Percentiles rank a stretch among this genome's conserved stretches.
These are phyloP conservation scores for Epinotia brunnichana DNA, from an alignment of 2,888 invertebrate species.

Conservation along the genomic window DNA sequence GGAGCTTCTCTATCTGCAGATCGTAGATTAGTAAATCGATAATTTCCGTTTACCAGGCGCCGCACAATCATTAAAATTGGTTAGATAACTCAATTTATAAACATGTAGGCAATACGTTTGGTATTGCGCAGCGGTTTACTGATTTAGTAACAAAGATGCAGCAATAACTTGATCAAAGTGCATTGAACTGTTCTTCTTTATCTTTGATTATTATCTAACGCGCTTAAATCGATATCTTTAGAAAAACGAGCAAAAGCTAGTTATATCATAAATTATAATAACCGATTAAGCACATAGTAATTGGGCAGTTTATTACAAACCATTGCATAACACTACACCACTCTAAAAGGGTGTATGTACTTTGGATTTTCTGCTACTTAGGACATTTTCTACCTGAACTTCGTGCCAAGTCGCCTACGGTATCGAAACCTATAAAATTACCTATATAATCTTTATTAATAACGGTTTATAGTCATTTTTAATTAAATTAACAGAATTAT, in stretches of 20 bases:
- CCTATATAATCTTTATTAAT: slow-evolving; percentile 38
- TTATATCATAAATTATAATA: slow-evolving; percentile 44
- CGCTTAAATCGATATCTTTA: slow-evolving; percentile 35
- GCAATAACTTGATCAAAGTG: slow-evolving; percentile 19
- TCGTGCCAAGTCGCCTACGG: slow-evolving; percentile 15
- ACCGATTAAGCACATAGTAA: slow-evolving; percentile 42
- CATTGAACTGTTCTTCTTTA: slow-evolving; percentile 35
- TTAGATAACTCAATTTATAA: slow-evolving; percentile 18
- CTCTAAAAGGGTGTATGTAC: not conserved
- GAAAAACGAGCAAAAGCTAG: slow-evolving; percentile 39
- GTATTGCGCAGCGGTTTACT: slow-evolving; percentile 19
- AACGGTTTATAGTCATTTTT: slow-evolving; percentile 27
- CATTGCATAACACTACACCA: slow-evolving; percentile 33
- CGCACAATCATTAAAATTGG: not conserved
- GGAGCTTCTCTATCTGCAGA: not conserved
- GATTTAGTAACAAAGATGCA: slow-evolving; percentile 31
- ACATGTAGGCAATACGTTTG: not conserved
- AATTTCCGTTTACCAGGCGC: not conserved
- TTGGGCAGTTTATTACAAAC: slow-evolving; percentile 39
- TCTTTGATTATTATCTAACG: slow-evolving; percentile 33
- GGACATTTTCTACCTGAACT: not conserved
- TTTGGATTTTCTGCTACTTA: not conserved
- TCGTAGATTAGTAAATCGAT: not conserved
- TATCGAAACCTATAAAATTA: slow-evolving; percentile 36
- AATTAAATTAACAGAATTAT: slow-evolving; percentile 28